Evolutionary conservation across 2,797 vertebrate species (phyloP).

Genomic region (Tiaroga cobitis): DNA sequence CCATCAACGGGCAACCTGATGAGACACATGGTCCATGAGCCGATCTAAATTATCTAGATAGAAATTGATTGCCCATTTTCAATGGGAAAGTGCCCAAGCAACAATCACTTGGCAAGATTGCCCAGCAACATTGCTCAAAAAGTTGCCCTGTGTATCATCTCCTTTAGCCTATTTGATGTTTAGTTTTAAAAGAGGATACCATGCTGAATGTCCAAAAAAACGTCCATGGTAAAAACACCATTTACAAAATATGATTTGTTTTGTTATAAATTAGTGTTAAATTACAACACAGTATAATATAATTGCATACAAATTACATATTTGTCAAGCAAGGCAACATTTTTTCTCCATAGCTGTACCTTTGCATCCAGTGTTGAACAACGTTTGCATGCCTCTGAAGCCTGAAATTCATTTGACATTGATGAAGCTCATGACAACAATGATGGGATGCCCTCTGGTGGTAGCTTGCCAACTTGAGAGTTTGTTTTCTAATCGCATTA

Average conservation of each 20-base stretch:
- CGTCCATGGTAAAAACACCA: background rate
- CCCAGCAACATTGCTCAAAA: too few relatives aligned
- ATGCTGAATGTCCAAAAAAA: background rate
- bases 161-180: too few relatives aligned
- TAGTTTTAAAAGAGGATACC: background rate
- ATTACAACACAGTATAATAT: background rate
- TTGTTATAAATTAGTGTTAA: background rate
- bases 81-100: too few relatives aligned
- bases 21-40: too few relatives aligned
- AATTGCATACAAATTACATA: background rate
- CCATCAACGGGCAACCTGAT: too few relatives aligned
- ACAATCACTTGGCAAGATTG: too few relatives aligned
- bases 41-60: too few relatives aligned
- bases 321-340: background rate
- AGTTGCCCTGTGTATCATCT: too few relatives aligned
- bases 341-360: background rate
- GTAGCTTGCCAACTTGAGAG: background rate
- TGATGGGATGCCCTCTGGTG: constrained; percentile 44
- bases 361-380: background rate
- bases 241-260: background rate
- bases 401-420: background rate
- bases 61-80: too few relatives aligned
- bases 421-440: background rate
- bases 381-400: background rate
- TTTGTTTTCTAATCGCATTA: background rate